Evolutionary conservation across 2,113 vertebrate species (phyloP).

Genomic region (Psilopsiagon aurifrons): DNA sequence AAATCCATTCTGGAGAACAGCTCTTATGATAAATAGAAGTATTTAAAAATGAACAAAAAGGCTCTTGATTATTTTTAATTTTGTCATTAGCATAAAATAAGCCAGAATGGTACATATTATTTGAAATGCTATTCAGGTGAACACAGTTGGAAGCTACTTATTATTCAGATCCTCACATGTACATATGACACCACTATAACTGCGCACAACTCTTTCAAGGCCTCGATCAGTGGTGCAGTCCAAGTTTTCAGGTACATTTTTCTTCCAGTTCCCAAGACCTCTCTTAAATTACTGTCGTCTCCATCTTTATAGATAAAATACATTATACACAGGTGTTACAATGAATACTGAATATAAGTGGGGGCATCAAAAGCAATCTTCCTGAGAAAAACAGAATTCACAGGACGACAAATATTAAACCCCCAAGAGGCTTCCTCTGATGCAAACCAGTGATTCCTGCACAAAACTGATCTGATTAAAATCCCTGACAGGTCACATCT

Average conservation of each 20-base stretch:
- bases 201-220: neutral
- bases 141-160: neutral
- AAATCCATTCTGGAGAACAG: neutral
- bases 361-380: neutral
- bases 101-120: neutral
- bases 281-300: neutral
- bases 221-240: neutral
- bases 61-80: neutral
- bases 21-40: neutral
- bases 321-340: neutral
- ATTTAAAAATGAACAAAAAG: neutral
- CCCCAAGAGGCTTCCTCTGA: neutral
- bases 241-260: neutral
- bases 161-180: neutral
- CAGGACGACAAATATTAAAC: neutral
- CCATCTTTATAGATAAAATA: neutral
- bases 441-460: neutral
- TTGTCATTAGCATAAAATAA: slow-evolving; percentile 7
- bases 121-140: neutral
- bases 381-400: neutral
- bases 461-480: neutral
- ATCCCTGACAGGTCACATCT: neutral
- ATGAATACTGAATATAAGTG: neutral
- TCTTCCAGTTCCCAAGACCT: neutral
- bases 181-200: neutral